phyloP scores from a whole-genome alignment of 2,888 invertebrate species.

The Asteroscopus sphinx region DNA sequence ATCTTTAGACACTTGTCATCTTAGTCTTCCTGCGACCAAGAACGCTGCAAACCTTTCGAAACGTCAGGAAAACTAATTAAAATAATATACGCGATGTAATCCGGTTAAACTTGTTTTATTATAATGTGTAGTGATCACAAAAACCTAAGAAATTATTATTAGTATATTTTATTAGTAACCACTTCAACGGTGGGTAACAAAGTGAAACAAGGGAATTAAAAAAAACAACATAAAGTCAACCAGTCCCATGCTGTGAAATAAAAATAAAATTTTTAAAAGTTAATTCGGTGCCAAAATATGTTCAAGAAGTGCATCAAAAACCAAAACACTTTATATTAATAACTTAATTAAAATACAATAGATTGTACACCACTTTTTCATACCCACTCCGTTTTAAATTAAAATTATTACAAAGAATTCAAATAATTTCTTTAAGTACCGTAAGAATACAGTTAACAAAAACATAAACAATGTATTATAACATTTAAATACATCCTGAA shows the following conservation, averaged over 20 bases:
- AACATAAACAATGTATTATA: constrained; percentile 21
- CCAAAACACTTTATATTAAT: not conserved
- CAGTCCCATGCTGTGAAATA: constrained; percentile 22
- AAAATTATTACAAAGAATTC: constrained; percentile 16
- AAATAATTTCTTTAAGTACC: constrained; percentile 25
- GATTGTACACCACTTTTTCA: not conserved
- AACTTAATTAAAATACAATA: not conserved
- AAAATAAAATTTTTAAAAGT: constrained; percentile 1
- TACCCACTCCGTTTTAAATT: not conserved
- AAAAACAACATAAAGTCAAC: constrained; percentile 5
- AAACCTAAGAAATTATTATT: too few species aligned
- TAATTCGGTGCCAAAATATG: constrained; percentile 18
- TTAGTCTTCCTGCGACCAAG: too few species aligned
- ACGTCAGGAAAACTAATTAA: too few species aligned
- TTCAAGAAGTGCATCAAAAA: constrained; percentile 20
- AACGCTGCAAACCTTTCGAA: too few species aligned
- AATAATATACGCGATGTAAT: too few species aligned
- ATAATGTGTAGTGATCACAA: too few species aligned
- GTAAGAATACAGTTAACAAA: constrained; percentile 26
- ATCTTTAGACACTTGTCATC: too few species aligned
- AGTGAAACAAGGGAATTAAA: not conserved
- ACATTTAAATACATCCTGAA: constrained; percentile 17
- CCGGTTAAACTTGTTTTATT: too few species aligned
- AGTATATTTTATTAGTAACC: too few species aligned
- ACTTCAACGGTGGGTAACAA: not conserved